Evolutionary conservation across 2,113 vertebrate species (phyloP), one percentile per base, ranked within the genome.

Genomic region (Mesitornis unicolor): DNA sequence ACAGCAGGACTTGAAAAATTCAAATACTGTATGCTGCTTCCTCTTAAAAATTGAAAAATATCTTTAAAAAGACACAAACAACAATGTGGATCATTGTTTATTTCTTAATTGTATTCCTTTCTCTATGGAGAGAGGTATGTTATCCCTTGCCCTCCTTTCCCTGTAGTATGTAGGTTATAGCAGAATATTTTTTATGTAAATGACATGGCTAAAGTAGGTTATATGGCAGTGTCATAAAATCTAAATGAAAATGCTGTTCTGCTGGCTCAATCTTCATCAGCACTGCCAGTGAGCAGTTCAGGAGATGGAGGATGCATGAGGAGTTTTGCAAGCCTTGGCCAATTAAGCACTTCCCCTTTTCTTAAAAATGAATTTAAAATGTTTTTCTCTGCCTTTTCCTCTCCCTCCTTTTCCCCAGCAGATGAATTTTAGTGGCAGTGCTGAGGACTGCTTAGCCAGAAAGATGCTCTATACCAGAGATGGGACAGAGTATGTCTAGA

Each of bases 181-280:
- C 73, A 84, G 40, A 64, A 40, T 74, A 60, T 79, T 89, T 96
- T n/a, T 94, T 51, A 78, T 91, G 78, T 65, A 92, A 92, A 92
- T 86, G 50, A 57, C 28, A 31, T 13, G 45, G 35, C 54, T 69
- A 22, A 89, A 84, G 29, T 80, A 70, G 56, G 63, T 82, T 91
- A 73, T 82, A 65, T 43, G 63, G 6, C 65, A 64, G 38, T 70
- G 47, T 83, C 5, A 9, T 85, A 92, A 96, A 95, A 89, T 64
- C 31, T 53, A 53, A 83, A 85, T 35, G 45, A 82, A 83, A 87
- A 77, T 67, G 38, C 74, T 61, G 8, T 69, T 94, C 85, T 93
- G 67, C 88, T 89, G 80, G 26, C 78, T 96, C 92, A 94, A 93
- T 86, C 75, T 28, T 53, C 57, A 67, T 45, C 83, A 61, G 33